phyloP scores from a whole-genome alignment of 2,888 invertebrate species.

The Agrilus cyanescens region DNA sequence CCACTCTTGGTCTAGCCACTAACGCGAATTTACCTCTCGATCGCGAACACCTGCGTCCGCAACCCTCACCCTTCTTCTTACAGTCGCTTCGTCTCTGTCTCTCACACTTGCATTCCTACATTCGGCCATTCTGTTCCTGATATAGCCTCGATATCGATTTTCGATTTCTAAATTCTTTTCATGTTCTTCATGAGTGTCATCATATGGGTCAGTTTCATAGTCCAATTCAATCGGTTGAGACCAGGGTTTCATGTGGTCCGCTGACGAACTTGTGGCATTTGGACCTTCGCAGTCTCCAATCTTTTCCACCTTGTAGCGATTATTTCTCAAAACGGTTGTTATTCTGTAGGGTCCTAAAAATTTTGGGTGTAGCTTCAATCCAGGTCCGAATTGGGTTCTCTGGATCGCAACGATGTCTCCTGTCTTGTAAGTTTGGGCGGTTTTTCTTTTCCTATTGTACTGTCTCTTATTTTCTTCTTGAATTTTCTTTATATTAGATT shows the following conservation, averaged over 20 bases:
- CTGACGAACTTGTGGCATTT: constrained; percentile 13
- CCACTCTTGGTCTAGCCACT: no score
- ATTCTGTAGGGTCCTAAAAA: constrained; percentile 25
- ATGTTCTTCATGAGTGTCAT: no score
- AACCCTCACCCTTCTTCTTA: no score
- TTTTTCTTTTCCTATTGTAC: constrained; percentile 10
- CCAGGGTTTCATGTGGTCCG: constrained; percentile 20
- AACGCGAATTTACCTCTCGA: no score
- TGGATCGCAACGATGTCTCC: constrained; percentile 24
- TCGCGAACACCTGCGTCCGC: no score
- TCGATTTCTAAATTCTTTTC: no score
- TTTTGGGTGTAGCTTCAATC: constrained; percentile 22
- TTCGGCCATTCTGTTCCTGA: no score
- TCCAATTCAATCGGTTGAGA: no score
- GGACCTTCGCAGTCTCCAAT: constrained; percentile 18
- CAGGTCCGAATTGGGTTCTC: constrained; percentile 24
- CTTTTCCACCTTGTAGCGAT: constrained; percentile 21
- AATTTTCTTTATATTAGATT: constrained; percentile 12
- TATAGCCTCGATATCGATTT: no score
- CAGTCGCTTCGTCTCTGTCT: no score
- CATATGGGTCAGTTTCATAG: no score
- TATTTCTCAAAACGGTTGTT: constrained; percentile 15
- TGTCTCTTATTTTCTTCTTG: constrained; percentile 14
- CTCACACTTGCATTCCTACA: no score
- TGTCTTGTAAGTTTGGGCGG: constrained; percentile 11